Base-by-base conservation (phyloP, 1,140 invertebrate species). In the Glossosoma conforme region DNA sequence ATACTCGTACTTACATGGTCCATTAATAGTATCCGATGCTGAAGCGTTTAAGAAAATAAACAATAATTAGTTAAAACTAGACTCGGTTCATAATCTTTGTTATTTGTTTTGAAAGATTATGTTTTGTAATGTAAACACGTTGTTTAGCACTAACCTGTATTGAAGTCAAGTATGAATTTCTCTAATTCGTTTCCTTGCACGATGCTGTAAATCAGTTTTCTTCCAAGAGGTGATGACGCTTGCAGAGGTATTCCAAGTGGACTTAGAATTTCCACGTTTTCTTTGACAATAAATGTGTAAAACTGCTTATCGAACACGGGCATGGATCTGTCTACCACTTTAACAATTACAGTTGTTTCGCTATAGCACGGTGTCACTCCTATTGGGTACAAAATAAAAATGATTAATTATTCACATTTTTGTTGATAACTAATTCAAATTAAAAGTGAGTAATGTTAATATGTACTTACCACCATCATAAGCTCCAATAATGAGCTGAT, bases 261-360 rank as follows among this genome's bases (percentile, higher is more conserved):
- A 6, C 87, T 82, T 63, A 87, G 82, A 10, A 87, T 67, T 64
- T 87, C 83, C 37, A 87, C 81, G 66, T 86, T 86, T 71, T 93
- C 90, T 17, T 81, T 80, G n/a, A 92, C 81, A 48, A 78, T 78
- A 44, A 85, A 83, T 14, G 83, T 83, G 66, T 92, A 93, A 64
- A 89, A 89, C 70, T 90, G 88, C 65, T 91, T 85, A 54, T 87
- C 84, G 71, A 95, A 95, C 13, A 90, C 76, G 5, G 91, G 91
- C 81, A 92, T 91, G 18, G 86, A 87, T 52, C 83, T 78, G 66
- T 89, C 87, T 58, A 93, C 86, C 8, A 94, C 85, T 69, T 72
- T 58, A 8, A 58, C 56, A 37, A 33, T 58, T 2, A 58, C 56
- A 5, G 56, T 58, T 15, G 51, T 51, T 51, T 58, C 56, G 28